These are phyloP conservation scores for Epirrhoe alternata DNA, from an alignment of 2,888 invertebrate species.

Conservation along the genomic window DNA sequence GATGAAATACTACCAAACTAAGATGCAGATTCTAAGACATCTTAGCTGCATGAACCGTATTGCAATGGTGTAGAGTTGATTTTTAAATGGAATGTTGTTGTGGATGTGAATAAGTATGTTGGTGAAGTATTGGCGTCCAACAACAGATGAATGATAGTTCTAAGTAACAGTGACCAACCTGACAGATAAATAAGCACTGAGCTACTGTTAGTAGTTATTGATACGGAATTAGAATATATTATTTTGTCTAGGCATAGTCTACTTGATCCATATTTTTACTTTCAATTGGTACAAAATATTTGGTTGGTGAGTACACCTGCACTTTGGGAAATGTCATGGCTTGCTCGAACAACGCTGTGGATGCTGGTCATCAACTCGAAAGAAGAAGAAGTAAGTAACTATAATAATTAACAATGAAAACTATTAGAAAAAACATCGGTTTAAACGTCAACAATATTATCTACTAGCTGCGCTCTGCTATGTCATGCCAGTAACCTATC, in stretches of 20 bases:
- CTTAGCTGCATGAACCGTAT: slow-evolving; percentile 19
- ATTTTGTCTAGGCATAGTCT: background rate
- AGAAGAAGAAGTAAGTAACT: too few relatives aligned
- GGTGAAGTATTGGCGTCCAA: slow-evolving; percentile 50
- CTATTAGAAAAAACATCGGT: too few relatives aligned
- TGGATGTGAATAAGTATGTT: slow-evolving; percentile 32
- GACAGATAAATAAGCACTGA: slow-evolving; percentile 65
- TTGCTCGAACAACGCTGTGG: too few relatives aligned
- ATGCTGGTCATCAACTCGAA: too few relatives aligned
- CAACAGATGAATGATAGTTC: slow-evolving; percentile 62
- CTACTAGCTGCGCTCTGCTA: too few relatives aligned
- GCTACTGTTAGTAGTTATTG: slow-evolving; percentile 56
- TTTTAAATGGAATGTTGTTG: slow-evolving; percentile 3
- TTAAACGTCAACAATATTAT: too few relatives aligned
- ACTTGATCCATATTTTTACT: too few relatives aligned
- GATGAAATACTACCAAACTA: slow-evolving; percentile 55
- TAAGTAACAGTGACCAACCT: slow-evolving; percentile 65
- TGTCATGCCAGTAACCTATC: too few relatives aligned
- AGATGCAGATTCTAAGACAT: slow-evolving; percentile 21
- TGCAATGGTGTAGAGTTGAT: slow-evolving; percentile 2
- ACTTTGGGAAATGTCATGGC: too few relatives aligned
- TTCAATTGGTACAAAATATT: too few relatives aligned
- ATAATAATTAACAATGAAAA: too few relatives aligned
- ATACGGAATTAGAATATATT: slow-evolving; percentile 20
- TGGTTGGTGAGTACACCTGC: too few relatives aligned